These are phyloP conservation scores for Odontomyia ornata DNA, from an alignment of 2,888 invertebrate species.

Conservation along the genomic window DNA sequence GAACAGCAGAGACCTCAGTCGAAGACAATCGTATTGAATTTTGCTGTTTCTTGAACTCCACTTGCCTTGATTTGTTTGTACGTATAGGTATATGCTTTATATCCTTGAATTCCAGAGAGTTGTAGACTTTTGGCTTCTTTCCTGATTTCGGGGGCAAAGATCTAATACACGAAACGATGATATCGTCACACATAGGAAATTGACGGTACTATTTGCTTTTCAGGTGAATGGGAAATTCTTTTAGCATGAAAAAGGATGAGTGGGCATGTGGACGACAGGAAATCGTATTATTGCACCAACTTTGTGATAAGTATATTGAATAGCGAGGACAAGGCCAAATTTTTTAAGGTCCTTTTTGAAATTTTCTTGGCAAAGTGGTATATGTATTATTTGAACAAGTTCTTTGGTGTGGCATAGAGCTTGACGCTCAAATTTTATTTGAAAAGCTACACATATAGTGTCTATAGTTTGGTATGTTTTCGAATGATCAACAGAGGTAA, in stretches of 20 bases:
- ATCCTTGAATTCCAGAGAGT: no score
- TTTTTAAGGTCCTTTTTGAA: not conserved
- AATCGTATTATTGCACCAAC: not conserved
- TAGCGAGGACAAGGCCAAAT: not conserved
- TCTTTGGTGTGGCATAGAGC: not conserved
- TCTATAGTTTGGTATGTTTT: no score
- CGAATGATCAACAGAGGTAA: no score
- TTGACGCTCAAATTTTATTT: not conserved
- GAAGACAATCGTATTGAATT: not conserved
- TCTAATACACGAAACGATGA: slow-evolving; percentile 1
- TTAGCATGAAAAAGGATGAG: not conserved
- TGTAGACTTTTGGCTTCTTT: slow-evolving; percentile 11
- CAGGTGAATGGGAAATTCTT: slow-evolving; percentile 5
- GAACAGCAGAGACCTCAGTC: not conserved
- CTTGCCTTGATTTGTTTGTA: not conserved
- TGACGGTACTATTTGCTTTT: not conserved
- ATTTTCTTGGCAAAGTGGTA: not conserved
- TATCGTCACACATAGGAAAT: slow-evolving; percentile 8
- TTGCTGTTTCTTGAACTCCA: not conserved
- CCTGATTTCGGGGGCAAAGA: slow-evolving; percentile 1
- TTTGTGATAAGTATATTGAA: no score
- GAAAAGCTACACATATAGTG: not conserved
- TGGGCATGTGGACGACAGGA: slow-evolving; percentile 9
- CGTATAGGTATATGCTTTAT: not conserved
- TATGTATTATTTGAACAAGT: not conserved